phyloP scores from a whole-genome alignment of 64 coral and sea anemone genomes.

The Orbicella faveolata region DNA sequence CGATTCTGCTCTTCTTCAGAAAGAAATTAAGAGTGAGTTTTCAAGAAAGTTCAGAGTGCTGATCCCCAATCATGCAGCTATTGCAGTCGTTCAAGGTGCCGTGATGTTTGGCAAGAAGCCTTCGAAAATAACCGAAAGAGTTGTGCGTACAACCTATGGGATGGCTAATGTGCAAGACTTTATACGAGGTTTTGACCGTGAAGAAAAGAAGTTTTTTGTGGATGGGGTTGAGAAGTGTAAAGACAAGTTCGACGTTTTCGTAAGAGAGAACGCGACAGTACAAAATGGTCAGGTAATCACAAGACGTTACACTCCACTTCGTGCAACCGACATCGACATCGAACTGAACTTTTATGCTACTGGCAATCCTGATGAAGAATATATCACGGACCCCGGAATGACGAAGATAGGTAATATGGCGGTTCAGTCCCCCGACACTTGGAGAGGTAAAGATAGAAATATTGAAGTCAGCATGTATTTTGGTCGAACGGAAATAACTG shows the following conservation, averaged over 20 bases:
- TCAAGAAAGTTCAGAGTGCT: not conserved
- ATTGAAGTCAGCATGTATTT: not conserved
- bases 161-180: not conserved
- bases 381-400: not conserved
- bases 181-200: not conserved
- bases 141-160: not conserved
- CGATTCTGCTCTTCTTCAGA: not conserved
- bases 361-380: not conserved
- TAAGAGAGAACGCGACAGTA: not conserved
- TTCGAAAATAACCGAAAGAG: not conserved
- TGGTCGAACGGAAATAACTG: not conserved
- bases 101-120: not conserved
- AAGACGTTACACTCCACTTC: not conserved
- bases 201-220: not conserved
- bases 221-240: not conserved
- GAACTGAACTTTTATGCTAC: not conserved
- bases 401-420: not conserved
- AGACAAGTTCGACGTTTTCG: not conserved
- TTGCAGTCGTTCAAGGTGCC: not conserved
- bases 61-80: not conserved
- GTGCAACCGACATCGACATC: not conserved
- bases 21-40: not conserved
- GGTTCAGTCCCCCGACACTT: not conserved
- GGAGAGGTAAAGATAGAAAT: not conserved
- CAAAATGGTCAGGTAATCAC: not conserved